Evolutionary conservation across 2,113 vertebrate genomes (phyloP), one percentile per base, ranked within the genome.

Genomic region (Corythaixoides concolor): DNA sequence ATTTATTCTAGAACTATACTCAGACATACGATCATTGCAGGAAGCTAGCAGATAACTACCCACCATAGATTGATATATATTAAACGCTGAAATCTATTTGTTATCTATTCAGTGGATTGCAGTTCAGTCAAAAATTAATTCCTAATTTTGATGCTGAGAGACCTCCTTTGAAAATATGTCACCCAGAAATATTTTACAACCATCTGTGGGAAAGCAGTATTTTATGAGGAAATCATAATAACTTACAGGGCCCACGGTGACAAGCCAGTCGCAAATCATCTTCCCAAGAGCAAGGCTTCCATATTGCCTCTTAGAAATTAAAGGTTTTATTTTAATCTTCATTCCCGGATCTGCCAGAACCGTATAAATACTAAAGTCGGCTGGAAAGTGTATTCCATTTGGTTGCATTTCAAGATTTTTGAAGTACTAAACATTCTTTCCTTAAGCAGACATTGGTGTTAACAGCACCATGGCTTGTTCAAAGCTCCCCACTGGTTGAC

Each of bases 141-240:
- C 70, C 88, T 72, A 90, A 90, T 85, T 90, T 85, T 92, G 88
- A 86, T 90, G 69, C 69, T 87, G 87, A 47, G 62, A 87, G 92
- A 72, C 24, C 66, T 89, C 79, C 69, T 88, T 75, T 85, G 78
- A 93, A 93, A 96, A 79, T 66, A 62, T 67, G 69, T 64, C 74
- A 95, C 75, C 82, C 74, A 88, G 82, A 75, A 92, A 95, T 66
- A 78, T 90, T 95, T 92, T 75, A 90, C 59, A 88, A 60, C 82
- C 52, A 67, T 82, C 88, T 82, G 74, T 93, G 85, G 78, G 74
- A 95, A 90, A 85, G 47, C 74, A 74, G 1, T 59, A 63, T 78
- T 95, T 92, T 85, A 95, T 85, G 82, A 89, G 82, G 73, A 91
- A 88, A 76, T 53, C 45, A 28, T 70, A 59, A 45, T 45, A 93